These are phyloP conservation scores for Unio delphinus DNA, from an alignment of 2,888 invertebrate genomes.

Conservation along the genomic window DNA sequence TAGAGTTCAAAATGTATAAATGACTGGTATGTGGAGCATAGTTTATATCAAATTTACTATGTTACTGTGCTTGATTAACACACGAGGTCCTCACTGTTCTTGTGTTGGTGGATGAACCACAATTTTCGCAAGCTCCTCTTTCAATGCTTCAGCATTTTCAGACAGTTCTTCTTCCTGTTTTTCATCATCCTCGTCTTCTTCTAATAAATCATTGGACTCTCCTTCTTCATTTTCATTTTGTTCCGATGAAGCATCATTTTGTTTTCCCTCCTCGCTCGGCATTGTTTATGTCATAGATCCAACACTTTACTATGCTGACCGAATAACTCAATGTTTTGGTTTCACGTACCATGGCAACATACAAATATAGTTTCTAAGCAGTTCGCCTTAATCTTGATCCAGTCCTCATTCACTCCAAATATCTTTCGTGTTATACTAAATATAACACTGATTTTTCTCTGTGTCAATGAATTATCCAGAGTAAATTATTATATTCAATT, in stretches of 20 bases:
- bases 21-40: too few species aligned
- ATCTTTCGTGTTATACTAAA: too few species aligned
- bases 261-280: constrained; percentile 3
- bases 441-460: too few species aligned
- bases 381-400: neutral
- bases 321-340: constrained; percentile 34
- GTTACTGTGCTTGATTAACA: neutral
- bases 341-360: constrained; percentile 51
- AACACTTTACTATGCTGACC: constrained; percentile 24
- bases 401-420: too few species aligned
- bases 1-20: too few species aligned
- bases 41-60: too few species aligned
- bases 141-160: constrained; percentile 59
- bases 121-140: constrained; percentile 64
- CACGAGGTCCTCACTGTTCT: constrained; percentile 35
- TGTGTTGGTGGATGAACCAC: constrained; percentile 59
- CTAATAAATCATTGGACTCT: constrained; percentile 23
- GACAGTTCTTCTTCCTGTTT: constrained; percentile 40
- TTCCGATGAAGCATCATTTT: constrained; percentile 2
- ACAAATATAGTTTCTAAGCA: constrained; percentile 24
- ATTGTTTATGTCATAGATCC: constrained; percentile 14
- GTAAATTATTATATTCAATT: too few species aligned
- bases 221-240: constrained; percentile 20
- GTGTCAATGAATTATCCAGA: too few species aligned
- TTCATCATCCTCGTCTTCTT: constrained; percentile 39